Evolutionary conservation across 2,113 vertebrate species (phyloP).

Genomic region (Brachyistius frenatus): DNA sequence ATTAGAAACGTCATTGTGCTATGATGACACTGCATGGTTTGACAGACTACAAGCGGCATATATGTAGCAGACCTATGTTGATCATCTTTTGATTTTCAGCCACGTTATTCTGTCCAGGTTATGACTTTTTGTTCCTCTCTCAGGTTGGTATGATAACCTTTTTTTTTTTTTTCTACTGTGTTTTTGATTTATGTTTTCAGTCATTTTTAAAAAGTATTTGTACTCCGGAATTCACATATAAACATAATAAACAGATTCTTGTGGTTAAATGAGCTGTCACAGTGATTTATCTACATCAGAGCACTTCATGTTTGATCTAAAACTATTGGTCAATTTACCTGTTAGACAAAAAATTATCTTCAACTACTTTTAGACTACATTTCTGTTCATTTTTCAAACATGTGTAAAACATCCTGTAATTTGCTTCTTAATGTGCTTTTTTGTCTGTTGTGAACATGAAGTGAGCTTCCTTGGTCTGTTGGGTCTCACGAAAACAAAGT

Average conservation of each 20-base stretch:
- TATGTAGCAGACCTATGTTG: conserved; percentile 80
- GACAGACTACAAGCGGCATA: conserved; percentile 72
- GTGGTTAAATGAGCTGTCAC: conserved; percentile 58
- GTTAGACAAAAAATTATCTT: no score
- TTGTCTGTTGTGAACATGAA: no score
- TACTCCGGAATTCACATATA: conserved; percentile 78
- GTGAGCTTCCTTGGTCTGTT: no score
- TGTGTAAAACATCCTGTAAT: no score
- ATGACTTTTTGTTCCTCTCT: conserved; percentile 78
- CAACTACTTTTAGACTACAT: no score
- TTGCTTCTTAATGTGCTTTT: no score
- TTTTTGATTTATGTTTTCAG: conserved; percentile 74
- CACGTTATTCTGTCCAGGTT: conserved; percentile 70
- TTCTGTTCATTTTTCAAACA: no score
- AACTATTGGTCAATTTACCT: no score
- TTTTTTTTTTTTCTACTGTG: conserved; percentile 76
- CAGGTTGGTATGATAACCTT: conserved; percentile 78
- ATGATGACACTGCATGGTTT: conserved; percentile 76
- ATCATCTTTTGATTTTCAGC: conserved; percentile 73
- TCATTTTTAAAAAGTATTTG: conserved; percentile 82
- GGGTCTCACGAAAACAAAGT: no score
- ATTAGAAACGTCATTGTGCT: conserved; percentile 66
- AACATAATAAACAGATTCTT: conserved; percentile 78
- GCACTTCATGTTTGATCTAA: no score
- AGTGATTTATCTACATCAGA: not conserved